A percentile compares a stretch with the other conserved stretches of the same genome.
phyloP scores from a whole-genome alignment of 1,140 invertebrate species.

The Portunus trituberculatus region DNA sequence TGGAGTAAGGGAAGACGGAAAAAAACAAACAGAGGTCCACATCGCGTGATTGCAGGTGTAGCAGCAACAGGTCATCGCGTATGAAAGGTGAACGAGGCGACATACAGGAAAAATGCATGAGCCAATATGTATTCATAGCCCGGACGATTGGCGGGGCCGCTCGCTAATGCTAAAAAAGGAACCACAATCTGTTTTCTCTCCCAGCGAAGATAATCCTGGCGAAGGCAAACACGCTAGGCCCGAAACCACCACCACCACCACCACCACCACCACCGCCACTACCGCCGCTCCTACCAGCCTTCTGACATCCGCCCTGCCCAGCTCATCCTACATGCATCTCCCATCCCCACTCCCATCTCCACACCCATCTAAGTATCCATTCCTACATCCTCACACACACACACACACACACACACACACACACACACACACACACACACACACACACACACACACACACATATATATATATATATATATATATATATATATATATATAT shows the following conservation, averaged over 20 bases:
- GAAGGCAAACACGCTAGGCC: too few species aligned
- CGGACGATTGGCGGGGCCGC: neutral
- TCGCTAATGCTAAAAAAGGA: slow-evolving; percentile 22
- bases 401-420: too few species aligned
- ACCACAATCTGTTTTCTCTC: slow-evolving; percentile 2
- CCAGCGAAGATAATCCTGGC: neutral
- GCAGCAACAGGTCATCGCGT: neutral
- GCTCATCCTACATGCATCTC: neutral
- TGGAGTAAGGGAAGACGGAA: neutral
- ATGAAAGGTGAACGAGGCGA: neutral
- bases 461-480: too few species aligned
- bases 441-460: too few species aligned
- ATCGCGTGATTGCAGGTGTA: neutral
- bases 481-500: too few species aligned
- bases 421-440: too few species aligned
- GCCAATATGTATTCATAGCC: slow-evolving; percentile 2
- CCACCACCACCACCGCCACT: too few species aligned
- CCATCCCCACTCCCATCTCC: neutral
- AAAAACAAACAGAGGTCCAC: neutral
- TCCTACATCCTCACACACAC: too few species aligned
- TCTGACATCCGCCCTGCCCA: neutral
- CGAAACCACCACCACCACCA: too few species aligned
- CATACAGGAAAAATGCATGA: neutral
- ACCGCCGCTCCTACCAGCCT: neutral
- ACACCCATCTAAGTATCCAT: too few species aligned